These are phyloP conservation scores for Harpalus rubripes DNA, from an alignment of 2,888 invertebrate genomes.

Conservation along the genomic window DNA sequence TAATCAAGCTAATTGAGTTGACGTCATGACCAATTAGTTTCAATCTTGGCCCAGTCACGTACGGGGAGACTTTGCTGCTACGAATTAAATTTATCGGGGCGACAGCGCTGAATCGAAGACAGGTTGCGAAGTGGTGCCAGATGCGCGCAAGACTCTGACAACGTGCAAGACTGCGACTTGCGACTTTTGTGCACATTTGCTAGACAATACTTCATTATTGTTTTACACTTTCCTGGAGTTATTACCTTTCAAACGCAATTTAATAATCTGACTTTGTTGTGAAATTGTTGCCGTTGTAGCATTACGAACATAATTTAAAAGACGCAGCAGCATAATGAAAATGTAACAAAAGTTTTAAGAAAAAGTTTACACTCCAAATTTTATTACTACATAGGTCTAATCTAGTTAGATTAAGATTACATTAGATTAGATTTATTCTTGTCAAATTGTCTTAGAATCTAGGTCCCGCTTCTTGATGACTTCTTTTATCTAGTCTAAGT, in stretches of 20 bases:
- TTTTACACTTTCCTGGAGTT: conserved; percentile 14
- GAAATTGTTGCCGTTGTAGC: conserved; percentile 30
- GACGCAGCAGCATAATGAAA: conserved; percentile 10
- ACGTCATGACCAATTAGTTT: conserved; percentile 73
- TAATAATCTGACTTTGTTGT: conserved; percentile 17
- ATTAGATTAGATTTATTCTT: too few relatives aligned
- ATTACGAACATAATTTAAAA: not conserved
- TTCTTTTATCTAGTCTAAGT: too few relatives aligned
- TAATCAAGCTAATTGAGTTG: conserved; percentile 73
- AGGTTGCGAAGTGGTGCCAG: conserved; percentile 52
- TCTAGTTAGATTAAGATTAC: too few relatives aligned
- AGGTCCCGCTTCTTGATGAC: too few relatives aligned
- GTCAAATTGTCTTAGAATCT: too few relatives aligned
- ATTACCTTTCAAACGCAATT: conserved; percentile 20
- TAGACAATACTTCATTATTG: conserved; percentile 44
- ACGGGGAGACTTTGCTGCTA: conserved; percentile 38
- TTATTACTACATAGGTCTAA: too few relatives aligned
- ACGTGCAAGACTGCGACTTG: conserved; percentile 19
- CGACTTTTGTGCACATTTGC: conserved; percentile 14
- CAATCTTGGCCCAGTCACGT: conserved; percentile 70
- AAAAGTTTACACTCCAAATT: too few relatives aligned
- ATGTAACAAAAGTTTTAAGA: too few relatives aligned
- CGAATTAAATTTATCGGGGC: conserved; percentile 54
- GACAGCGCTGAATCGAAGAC: conserved; percentile 16
- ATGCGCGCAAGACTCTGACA: conserved; percentile 12